Base-by-base conservation (phyloP, 92 coral and sea anemone species). In the Palythoa grandiflora region DNA sequence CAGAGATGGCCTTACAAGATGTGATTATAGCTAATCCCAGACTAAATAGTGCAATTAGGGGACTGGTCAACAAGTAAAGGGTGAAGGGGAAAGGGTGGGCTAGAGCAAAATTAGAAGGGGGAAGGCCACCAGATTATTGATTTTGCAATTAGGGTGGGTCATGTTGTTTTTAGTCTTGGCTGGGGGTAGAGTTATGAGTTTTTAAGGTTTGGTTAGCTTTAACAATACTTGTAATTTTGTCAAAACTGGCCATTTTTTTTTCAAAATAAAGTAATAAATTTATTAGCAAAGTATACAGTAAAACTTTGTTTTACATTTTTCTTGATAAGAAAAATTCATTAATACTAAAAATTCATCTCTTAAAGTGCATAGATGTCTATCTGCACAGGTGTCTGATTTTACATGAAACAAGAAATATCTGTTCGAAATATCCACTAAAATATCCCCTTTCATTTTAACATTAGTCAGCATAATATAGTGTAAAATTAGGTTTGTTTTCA, bases 1-100 rank as follows among this genome's bases (percentile, higher is more conserved):
- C 75, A 89, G 92, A 80, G 90, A 81, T 81, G 94, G 92, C 36
- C 91, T 86, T 36, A 68, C 19, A 50, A 76, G 92, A 50, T 77
- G 28, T 40, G 66, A 79, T 89, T 88, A 59, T 70, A 70, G 74
- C 74, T 70, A 70, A 70, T 70, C 74, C 74, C 74, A 70, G 74
- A 70, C 74, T 70, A 70, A 70, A 70, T 70, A 70, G 74, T 70
- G 74, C 74, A 70, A 70, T 70, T 70, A 70, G 74, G 47, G 74
- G 74, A 70, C 74, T 70, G 74, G 74, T 70, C 74, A 70, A 70
- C 74, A 70, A 70, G 74, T 70, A 13, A 70, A 59, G 66, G 66
- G 66, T 59, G 66, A 59, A 16, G 66, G 66, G 66, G 66, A 15
- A 15, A 59, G 66, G 66, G 66, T 59, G 28, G 66, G 66, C 28